Evolutionary conservation across 2,888 invertebrate species (phyloP).

Genomic region (Selenia dentaria): DNA sequence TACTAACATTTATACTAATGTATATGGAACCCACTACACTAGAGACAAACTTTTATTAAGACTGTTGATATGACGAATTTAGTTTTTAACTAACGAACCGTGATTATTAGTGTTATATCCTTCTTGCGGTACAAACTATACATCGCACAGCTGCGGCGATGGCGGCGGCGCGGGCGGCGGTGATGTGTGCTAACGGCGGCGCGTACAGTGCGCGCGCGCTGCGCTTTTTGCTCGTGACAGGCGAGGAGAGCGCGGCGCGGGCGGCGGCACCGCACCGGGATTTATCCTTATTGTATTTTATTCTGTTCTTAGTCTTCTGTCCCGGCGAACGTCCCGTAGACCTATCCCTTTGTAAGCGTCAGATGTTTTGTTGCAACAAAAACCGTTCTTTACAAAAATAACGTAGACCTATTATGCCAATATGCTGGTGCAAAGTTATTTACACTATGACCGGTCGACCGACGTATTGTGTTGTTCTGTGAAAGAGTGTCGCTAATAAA

Average conservation of each 20-base stretch:
- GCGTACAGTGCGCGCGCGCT: not conserved
- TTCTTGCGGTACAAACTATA: too few species aligned
- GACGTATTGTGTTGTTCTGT: constrained; percentile 61
- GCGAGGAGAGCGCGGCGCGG: constrained; percentile 42
- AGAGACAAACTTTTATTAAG: too few species aligned
- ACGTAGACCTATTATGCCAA: constrained; percentile 55
- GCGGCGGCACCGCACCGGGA: constrained; percentile 53
- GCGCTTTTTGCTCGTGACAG: constrained; percentile 30
- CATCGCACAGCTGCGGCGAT: not conserved
- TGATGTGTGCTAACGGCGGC: not conserved
- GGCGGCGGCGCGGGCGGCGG: not conserved
- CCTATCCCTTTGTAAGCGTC: constrained; percentile 46
- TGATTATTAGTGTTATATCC: too few species aligned
- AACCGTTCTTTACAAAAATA: constrained; percentile 41
- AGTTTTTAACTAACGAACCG: too few species aligned
- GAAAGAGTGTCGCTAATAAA: constrained; percentile 58
- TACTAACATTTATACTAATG: too few species aligned
- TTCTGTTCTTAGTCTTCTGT: constrained; percentile 71
- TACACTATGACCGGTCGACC: constrained; percentile 46
- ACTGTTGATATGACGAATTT: too few species aligned
- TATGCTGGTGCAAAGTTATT: constrained; percentile 62
- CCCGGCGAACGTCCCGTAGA: constrained; percentile 62
- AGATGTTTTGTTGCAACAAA: constrained; percentile 49
- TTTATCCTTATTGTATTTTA: constrained; percentile 75
- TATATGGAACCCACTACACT: too few species aligned